Evolutionary conservation across 2,797 vertebrate species (phyloP).

Genomic region (Gastrophryne carolinensis): DNA sequence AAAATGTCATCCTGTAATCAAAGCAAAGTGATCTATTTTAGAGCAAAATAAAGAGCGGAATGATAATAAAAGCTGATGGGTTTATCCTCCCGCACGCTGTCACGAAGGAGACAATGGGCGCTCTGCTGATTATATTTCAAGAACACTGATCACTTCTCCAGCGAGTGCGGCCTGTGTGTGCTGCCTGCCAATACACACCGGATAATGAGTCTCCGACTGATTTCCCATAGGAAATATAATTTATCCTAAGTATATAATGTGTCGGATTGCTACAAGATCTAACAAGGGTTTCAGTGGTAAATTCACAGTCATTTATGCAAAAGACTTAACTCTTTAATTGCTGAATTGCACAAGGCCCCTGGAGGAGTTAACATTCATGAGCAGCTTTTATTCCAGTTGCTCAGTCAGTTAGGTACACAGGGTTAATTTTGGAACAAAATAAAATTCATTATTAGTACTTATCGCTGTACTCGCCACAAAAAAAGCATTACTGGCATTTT

Average conservation of each 20-base stretch:
- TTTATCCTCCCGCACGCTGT: conserved; percentile 33
- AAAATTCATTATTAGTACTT: no score
- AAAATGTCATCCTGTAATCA: conserved; percentile 41
- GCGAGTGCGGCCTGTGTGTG: conserved; percentile 42
- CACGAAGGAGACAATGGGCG: conserved; percentile 32
- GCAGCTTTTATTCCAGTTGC: no score
- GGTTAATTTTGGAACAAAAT: no score
- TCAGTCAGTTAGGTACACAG: no score
- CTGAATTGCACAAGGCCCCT: background rate
- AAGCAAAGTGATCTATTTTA: conserved; percentile 30
- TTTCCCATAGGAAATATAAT: conserved; percentile 57
- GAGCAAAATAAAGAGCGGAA: conserved; percentile 32
- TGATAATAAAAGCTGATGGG: background rate
- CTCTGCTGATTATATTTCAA: conserved; percentile 28
- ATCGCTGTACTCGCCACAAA: no score
- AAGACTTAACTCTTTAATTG: conserved; percentile 40
- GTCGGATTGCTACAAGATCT: conserved; percentile 51
- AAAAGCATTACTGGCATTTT: no score
- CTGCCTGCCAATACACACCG: conserved; percentile 53
- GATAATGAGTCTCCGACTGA: conserved; percentile 54
- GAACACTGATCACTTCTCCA: conserved; percentile 47
- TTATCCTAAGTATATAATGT: conserved; percentile 52
- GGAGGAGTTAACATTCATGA: background rate
- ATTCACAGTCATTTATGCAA: conserved; percentile 61
- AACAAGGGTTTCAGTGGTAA: conserved; percentile 56